Evolutionary conservation across 1,140 invertebrate species (phyloP), one percentile per base, ranked within the genome.

Genomic region (Camponotus pennsylvanicus): DNA sequence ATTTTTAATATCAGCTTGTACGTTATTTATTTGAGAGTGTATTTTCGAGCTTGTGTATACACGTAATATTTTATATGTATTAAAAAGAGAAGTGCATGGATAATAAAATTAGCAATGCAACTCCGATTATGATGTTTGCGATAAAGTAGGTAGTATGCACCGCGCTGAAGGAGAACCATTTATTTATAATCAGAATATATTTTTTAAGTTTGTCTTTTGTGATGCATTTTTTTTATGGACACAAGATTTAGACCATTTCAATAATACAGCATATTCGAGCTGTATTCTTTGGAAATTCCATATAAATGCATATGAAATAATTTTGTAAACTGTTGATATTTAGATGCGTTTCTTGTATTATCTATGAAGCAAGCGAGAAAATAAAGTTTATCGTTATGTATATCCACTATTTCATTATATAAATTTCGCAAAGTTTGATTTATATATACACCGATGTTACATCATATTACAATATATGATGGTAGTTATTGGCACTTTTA

Each of bases 241-340:
- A 27, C 13, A 27, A 21, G 9, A 37, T 21, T 42, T 52, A 37
- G 42, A 69, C 7, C 6, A 49, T 40, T 73, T 13, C 9, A 85
- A 75, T 42, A 13, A 63, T 1, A 69, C 55, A 27, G 40, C 32
- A 32, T 63, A 32, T 63, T 78, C 32, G 18, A 88, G 57, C 13
- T 40, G 9, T 57, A 21, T 80, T 75, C 42, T 59, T 61, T 76
- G 67, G 8, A 49, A 32, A 42, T 11, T 27, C 75, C 42, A 1
- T 80, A 32, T 59, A 59, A 45, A 67, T 1, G 15, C 11, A 57
- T 79, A 70, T 2, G 32, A 59, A 80, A 75, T 45, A 89, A 89
- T 79, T 89, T 45, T 86, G 66, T 71, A 83, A 32, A 76, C 37
- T 89, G 59, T 77, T 89, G 75, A 61, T 75, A 67, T 11, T 59